Percentiles rank a stretch among this genome's conserved stretches.
Conservation (phyloP, 2,888 invertebrate genomes). For the Andrena bucephala region DNA sequence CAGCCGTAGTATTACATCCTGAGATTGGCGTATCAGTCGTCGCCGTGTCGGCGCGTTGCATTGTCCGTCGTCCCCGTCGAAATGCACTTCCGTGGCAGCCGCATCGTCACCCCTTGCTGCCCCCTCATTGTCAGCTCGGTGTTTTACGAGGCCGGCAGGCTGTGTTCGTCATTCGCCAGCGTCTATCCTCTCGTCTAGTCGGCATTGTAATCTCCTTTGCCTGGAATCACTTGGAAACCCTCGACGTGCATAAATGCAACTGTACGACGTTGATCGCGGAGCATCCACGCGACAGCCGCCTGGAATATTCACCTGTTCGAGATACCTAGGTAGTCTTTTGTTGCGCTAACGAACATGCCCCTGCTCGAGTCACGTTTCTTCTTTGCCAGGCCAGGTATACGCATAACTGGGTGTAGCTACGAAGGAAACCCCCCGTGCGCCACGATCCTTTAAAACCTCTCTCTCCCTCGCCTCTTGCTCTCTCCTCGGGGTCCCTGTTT, state of each 20-base stretch:
- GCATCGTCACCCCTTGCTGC: conserved; percentile 29
- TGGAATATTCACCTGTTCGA: too few species aligned
- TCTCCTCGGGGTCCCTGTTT: neutral
- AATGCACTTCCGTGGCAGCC: conserved; percentile 55
- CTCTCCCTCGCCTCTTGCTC: neutral
- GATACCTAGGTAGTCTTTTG: too few species aligned
- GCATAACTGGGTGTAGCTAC: conserved; percentile 55
- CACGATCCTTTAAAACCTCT: conserved; percentile 43
- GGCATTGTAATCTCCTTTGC: conserved; percentile 52
- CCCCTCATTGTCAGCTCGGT: conserved; percentile 59
- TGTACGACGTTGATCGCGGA: too few species aligned
- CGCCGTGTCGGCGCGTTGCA: conserved; percentile 36
- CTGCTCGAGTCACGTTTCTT: conserved; percentile 4
- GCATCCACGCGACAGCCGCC: too few species aligned
- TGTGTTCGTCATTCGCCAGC: conserved; percentile 17
- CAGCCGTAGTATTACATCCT: conserved; percentile 56
- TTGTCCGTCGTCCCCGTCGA: conserved; percentile 52
- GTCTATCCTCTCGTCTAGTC: conserved; percentile 42
- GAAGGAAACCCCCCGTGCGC: conserved; percentile 51
- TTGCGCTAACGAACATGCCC: conserved; percentile 6
- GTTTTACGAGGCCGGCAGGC: conserved; percentile 65
- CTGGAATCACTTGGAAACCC: conserved; percentile 45
- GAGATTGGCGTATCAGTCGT: conserved; percentile 68
- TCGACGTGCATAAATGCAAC: neutral
- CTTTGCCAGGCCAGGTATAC: conserved; percentile 25